Base-by-base conservation (phyloP, 2,113 vertebrate species). In the Spea bombifrons region DNA sequence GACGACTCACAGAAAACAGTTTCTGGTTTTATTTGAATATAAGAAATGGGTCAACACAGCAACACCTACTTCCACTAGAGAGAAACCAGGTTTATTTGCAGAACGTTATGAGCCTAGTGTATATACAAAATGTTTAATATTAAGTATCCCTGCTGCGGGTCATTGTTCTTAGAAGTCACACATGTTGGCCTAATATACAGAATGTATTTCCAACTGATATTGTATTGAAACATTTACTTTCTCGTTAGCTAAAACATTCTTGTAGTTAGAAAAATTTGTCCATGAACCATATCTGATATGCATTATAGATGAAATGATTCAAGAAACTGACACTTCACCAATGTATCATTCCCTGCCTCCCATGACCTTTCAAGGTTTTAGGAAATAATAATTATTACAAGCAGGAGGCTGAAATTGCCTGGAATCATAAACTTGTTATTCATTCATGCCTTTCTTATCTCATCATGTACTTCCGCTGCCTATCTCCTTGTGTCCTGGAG, bases 161-260 rank as follows among this genome's bases (percentile, higher is more conserved):
- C 30, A 30, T 30, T 2, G 30, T 30, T 1, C 30, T 75, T 8
- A 63, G 71, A 7, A 5, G 61, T 61, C 9, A 57, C 49, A 76
- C 5, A 75, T 67, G 45, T 57, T 76, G 50, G 43, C 30, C 43
- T 68, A 8, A 57, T 10, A 43, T 15, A 55, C 8, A 49, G 10
- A 69, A 4, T 59, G 59, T 52, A 47, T 4, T 61, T 76, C 52
- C 65, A 76, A 4, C 6, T 57, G 5, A 69, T 59, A 76, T 76
- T 76, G 44, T 50, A 76, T 59, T 67, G 4, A 61, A 76, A 69
- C n/a, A 48, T 5, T 76, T 68, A 67, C 68, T 57, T 76, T 76
- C 48, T 76, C 65, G 68, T 68, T 76, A 76, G 16, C 8, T 59
- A 45, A 48, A 47, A 68, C 57, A 43, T 68, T 69, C 69, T 53